These are phyloP conservation scores for Cryptocephalus moraei DNA, from an alignment of 2,888 invertebrate species.

Conservation along the genomic window DNA sequence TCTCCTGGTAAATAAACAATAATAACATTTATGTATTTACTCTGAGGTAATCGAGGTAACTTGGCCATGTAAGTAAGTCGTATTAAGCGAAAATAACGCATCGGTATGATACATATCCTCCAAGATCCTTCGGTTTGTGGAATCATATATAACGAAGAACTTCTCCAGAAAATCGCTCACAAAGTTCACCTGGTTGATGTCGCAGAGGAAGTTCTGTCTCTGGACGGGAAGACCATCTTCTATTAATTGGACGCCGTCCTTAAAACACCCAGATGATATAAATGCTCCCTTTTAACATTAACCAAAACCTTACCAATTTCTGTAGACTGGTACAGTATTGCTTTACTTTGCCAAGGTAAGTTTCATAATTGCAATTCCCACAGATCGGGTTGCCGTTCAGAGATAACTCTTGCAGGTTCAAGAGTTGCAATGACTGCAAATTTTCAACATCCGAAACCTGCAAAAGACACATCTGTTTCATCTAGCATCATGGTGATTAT, in stretches of 20 bases:
- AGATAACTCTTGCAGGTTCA: slow-evolving; percentile 34
- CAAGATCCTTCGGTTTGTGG: slow-evolving; percentile 44
- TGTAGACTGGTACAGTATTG: slow-evolving; percentile 43
- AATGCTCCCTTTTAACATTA: background rate
- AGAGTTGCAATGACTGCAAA: slow-evolving; percentile 18
- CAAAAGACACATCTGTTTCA: slow-evolving; percentile 6
- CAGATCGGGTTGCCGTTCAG: slow-evolving; percentile 66
- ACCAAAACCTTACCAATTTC: slow-evolving; percentile 40
- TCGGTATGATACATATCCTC: slow-evolving; percentile 51
- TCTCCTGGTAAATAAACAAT: too few species aligned
- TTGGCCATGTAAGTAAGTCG: slow-evolving; percentile 25
- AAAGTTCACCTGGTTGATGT: slow-evolving; percentile 38
- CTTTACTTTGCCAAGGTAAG: slow-evolving; percentile 48
- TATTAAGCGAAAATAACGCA: slow-evolving; percentile 52
- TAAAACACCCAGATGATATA: slow-evolving; percentile 7
- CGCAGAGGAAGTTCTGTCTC: slow-evolving; percentile 44
- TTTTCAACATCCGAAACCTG: slow-evolving; percentile 23
- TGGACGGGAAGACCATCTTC: slow-evolving; percentile 38
- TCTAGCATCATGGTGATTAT: too few species aligned
- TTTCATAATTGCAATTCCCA: slow-evolving; percentile 47
- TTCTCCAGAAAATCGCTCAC: slow-evolving; percentile 55
- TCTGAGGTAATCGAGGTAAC: slow-evolving; percentile 26
- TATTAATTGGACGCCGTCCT: slow-evolving; percentile 45
- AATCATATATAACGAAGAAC: slow-evolving; percentile 57
- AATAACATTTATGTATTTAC: slow-evolving; percentile 14